A percentile compares a stretch with the other conserved stretches of the same genome.
These are phyloP conservation scores for Probaryconus sp. DNA, from an alignment of 1,140 invertebrate species.

Conservation along the genomic window DNA sequence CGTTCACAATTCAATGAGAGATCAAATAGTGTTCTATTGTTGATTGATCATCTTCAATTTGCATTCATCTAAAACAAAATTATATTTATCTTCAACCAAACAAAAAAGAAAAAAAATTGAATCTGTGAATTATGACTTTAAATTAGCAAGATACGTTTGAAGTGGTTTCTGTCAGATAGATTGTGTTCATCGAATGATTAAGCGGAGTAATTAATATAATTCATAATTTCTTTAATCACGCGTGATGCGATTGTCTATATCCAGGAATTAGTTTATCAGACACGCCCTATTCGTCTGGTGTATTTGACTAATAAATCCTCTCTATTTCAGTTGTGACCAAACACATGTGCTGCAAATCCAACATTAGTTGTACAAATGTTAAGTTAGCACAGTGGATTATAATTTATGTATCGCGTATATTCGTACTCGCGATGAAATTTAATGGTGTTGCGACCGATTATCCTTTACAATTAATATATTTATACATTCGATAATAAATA, in stretches of 20 bases:
- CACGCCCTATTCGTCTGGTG: constrained; percentile 63
- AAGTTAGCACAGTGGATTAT: constrained; percentile 49
- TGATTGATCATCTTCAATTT: too few species aligned
- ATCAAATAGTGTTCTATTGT: too few species aligned
- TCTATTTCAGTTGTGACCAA: constrained; percentile 58
- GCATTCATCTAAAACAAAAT: too few species aligned
- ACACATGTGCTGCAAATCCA: constrained; percentile 55
- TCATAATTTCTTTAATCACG: constrained; percentile 33
- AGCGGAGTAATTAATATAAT: constrained; percentile 26
- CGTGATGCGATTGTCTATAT: constrained; percentile 44
- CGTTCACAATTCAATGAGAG: constrained; percentile 48
- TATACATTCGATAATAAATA: too few species aligned
- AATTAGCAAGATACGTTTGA: too few species aligned
- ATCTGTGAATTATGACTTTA: too few species aligned
- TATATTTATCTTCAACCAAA: too few species aligned
- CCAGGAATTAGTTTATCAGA: constrained; percentile 56
- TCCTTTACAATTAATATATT: too few species aligned
- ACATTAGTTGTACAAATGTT: constrained; percentile 52
- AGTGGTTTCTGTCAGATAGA: too few species aligned
- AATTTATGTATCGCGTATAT: constrained; percentile 49
- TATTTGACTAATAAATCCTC: constrained; percentile 59
- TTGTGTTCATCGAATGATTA: too few species aligned
- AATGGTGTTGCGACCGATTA: too few species aligned
- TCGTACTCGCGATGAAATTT: constrained; percentile 22
- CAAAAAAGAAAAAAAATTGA: too few species aligned